Evolutionary conservation across 2,888 invertebrate species (phyloP), one percentile per base, ranked within the genome.

Genomic region (Clitarchus hookeri): DNA sequence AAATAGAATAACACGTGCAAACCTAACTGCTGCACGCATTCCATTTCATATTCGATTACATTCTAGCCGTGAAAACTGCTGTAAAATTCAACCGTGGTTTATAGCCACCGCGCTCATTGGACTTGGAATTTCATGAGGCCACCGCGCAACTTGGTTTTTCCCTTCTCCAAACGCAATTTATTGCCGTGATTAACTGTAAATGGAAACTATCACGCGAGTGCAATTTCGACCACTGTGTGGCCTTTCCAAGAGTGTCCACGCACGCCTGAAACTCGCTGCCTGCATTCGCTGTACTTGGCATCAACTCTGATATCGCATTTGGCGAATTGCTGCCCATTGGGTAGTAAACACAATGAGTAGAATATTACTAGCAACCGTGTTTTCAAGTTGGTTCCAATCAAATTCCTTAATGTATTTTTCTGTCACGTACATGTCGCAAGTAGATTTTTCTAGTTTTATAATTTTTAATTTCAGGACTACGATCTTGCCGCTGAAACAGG

Each of bases 1-100:
- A 19, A 65, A 65, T 65, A 65, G 65, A 65, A 65, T 65, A 65
- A 65, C 65, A 1, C 65, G n/a, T 3, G 65, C n/a, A 65, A 65
- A 65, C 65, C 65, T 65, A 65, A 65, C 65, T 65, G 65, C 65
- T n/a, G n/a, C 0, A n/a, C 65, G 65, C 65, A 65, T 65, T 65
- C 65, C 65, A 65, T 65, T 65, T 65, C 65, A 65, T 23, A 65
- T 65, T 65, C 65, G 65, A 65, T 65, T 65, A 65, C 65, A 65
- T 65, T 65, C 65, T 65, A 65, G 65, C 65, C 65, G 65, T 16
- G 65, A 65, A 65, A 65, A 65, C 65, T 65, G 65, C 65, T 65
- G 65, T 65, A 65, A 65, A 65, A 65, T 65, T 65, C 65, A 65
- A 65, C 23, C n/a, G 65, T 65, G 65, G 65, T n/a, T 65, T 65